A percentile compares a stretch with the other conserved stretches of the same genome.
Evolutionary conservation across 2,113 vertebrate genomes (phyloP).

Genomic region (Probosciger aterrimus): DNA sequence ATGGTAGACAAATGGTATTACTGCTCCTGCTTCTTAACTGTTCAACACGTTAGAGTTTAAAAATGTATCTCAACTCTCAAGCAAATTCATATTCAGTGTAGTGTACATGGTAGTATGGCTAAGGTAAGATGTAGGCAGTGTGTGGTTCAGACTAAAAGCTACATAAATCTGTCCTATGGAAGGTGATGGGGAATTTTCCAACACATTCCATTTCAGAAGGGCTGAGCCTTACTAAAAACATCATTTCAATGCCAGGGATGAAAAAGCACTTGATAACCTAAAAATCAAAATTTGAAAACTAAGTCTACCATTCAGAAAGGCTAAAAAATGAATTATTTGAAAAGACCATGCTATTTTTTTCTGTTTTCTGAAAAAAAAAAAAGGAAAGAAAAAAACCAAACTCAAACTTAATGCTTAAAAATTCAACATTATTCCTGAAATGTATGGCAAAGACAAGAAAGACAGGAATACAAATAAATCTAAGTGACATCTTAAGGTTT

Average conservation of each 20-base stretch:
- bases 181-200: neutral
- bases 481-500: neutral
- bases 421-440: neutral
- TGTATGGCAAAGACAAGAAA: neutral
- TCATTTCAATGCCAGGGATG: neutral
- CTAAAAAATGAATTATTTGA: neutral
- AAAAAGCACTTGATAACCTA: neutral
- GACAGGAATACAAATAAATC: neutral
- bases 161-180: neutral
- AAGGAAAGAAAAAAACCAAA: neutral
- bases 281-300: neutral
- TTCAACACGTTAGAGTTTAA: neutral
- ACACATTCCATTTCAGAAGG: neutral
- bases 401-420: neutral
- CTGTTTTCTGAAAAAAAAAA: neutral
- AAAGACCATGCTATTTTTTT: neutral
- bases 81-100: neutral
- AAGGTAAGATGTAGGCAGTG: neutral
- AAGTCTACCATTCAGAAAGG: neutral
- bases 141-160: neutral
- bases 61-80: neutral
- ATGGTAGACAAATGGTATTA: neutral
- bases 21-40: neutral
- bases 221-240: neutral
- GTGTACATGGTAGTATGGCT: neutral